Evolutionary conservation across 2,888 invertebrate genomes (phyloP), one percentile per base, ranked within the genome.

Genomic region (Idaea dimidiata): DNA sequence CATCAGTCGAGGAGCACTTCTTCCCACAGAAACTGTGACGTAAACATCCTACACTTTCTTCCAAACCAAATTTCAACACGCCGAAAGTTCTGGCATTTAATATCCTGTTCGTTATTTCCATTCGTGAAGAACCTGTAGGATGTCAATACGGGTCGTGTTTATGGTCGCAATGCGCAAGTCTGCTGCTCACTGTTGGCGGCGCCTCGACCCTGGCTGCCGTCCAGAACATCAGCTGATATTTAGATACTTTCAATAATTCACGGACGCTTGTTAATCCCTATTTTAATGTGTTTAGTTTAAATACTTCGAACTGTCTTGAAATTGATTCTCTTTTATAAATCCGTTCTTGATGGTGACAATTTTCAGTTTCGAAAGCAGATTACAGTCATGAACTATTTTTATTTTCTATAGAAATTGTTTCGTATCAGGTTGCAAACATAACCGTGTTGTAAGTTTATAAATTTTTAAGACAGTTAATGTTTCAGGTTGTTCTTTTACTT

Each of bases 151-250:
- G 66, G 61, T 54, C 60, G 24, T 81, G 80, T 83, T 82, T 80
- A 82, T 77, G 77, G 79, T 74, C 83, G 82, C 85, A 86, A 79
- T 86, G 86, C 87, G 87, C 87, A 87, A 83, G 86, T 81, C 82
- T 73, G 66, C 32, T 60, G 57, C 64, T 17, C 2, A 31, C 57
- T 31, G 14, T 24, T 60, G 69, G 65, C 66, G 66, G 64, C 71
- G 69, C 68, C 67, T 63, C 70, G 66, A 71, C 69, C 66, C 75
- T 83, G 84, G 84, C 81, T 70, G 43, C 16, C n/a, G 55, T 80
- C 84, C 85, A 86, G 78, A 71, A 72, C 66, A 79, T 72, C 85
- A 84, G 84, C 85, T 84, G 85, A 78, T 81, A 75, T 69, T 71
- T 69, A 65, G 61, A 59, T 62, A 62, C 64, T 63, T 17, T 58